A percentile compares a stretch with the other conserved stretches of the same genome.
Evolutionary conservation across 2,888 invertebrate species (phyloP).

Genomic region (Gymnosoma rotundatum): DNA sequence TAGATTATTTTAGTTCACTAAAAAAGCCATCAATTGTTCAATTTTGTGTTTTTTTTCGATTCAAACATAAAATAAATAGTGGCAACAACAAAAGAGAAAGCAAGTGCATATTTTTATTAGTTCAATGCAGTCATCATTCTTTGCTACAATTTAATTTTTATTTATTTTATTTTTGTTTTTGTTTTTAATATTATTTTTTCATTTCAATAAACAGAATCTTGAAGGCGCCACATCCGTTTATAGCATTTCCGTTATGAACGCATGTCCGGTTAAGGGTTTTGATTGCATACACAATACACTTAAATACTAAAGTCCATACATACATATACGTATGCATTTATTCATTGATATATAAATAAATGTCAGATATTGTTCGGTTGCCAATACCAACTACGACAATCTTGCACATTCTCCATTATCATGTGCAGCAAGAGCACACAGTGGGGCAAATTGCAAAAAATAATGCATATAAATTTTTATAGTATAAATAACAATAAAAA

Average conservation of each 20-base stretch:
- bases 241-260: conserved; percentile 68
- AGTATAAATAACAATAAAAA: too few relatives aligned
- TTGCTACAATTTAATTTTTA: conserved; percentile 20
- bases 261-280: conserved; percentile 62
- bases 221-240: conserved; percentile 69
- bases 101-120: conserved; percentile 68
- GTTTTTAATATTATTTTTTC: conserved; percentile 27
- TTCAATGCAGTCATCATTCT: conserved; percentile 45
- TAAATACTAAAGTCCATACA: too few relatives aligned
- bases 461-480: too few relatives aligned
- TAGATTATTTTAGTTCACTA: too few relatives aligned
- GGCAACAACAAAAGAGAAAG: conserved; percentile 56
- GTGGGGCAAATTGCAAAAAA: too few relatives aligned
- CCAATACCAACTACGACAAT: conserved; percentile 18
- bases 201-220: conserved; percentile 63
- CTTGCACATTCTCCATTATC: background rate
- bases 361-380: conserved; percentile 38
- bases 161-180: background rate
- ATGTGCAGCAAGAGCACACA: background rate
- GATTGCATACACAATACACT: conserved; percentile 16
- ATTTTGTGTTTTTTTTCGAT: background rate
- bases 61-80: background rate
- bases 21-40: too few relatives aligned
- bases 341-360: background rate
- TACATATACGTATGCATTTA: too few relatives aligned